Percentiles rank a stretch among this genome's conserved stretches.
These are phyloP conservation scores for Elmis aenea DNA, from an alignment of 2,888 invertebrate species.

Conservation along the genomic window DNA sequence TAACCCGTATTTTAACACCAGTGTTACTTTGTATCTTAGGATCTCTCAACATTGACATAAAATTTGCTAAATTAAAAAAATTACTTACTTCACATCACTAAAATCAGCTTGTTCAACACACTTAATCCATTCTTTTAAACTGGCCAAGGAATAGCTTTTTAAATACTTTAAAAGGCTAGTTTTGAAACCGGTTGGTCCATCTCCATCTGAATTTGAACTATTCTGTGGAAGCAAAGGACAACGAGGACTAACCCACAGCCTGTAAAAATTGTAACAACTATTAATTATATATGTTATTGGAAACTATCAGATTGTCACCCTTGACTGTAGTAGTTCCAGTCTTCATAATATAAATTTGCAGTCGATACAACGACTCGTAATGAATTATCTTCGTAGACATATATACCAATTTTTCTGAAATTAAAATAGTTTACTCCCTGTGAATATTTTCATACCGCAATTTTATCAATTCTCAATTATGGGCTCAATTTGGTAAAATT, in stretches of 20 bases:
- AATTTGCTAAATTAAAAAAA: too few species aligned
- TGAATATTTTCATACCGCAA: too few species aligned
- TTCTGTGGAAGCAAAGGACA: slow-evolving; percentile 62
- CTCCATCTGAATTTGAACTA: slow-evolving; percentile 56
- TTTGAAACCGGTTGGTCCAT: slow-evolving; percentile 82
- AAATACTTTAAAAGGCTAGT: slow-evolving; percentile 71
- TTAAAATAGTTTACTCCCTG: background rate
- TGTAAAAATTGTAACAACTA: too few species aligned
- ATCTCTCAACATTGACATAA: too few species aligned
- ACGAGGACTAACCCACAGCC: slow-evolving; percentile 84
- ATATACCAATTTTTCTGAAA: slow-evolving; percentile 80
- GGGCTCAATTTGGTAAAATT: too few species aligned
- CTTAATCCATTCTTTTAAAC: slow-evolving; percentile 68
- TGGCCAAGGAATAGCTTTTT: slow-evolving; percentile 63
- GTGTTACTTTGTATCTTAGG: too few species aligned
- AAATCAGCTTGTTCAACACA: slow-evolving; percentile 76
- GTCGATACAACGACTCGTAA: slow-evolving; percentile 84
- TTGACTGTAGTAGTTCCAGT: slow-evolving; percentile 94
- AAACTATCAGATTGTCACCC: slow-evolving; percentile 54
- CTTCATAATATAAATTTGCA: slow-evolving; percentile 84
- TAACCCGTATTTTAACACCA: too few species aligned
- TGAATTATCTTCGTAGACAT: slow-evolving; percentile 76
- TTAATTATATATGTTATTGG: background rate
- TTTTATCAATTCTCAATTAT: too few species aligned
- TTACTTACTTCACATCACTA: slow-evolving; percentile 67